A percentile compares a stretch with the other conserved stretches of the same genome.
These are phyloP conservation scores for Smithornis capensis DNA, from an alignment of 2,113 vertebrate genomes.

Conservation along the genomic window DNA sequence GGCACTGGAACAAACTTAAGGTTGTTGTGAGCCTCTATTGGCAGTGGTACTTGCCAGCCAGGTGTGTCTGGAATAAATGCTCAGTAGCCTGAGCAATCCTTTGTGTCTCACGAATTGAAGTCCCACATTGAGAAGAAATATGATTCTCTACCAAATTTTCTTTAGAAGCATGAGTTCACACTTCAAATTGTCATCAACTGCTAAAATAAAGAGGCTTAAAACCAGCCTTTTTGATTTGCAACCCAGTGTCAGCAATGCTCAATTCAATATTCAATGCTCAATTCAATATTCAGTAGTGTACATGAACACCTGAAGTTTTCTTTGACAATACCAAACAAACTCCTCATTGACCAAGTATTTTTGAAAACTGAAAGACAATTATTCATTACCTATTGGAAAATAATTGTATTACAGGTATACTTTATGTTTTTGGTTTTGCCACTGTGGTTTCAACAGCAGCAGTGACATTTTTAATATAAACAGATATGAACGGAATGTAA, in stretches of 20 bases:
- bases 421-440: background rate
- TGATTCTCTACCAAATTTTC: background rate
- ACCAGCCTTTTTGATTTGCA: background rate
- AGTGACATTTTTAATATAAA: background rate
- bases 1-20: background rate
- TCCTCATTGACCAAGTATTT: background rate
- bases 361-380: background rate
- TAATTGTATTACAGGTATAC: background rate
- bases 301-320: background rate
- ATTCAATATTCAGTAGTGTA: background rate
- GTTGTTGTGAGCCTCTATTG: accelerated
- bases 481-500: background rate
- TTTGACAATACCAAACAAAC: background rate
- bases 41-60: background rate
- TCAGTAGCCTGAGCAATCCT: background rate
- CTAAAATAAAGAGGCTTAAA: background rate
- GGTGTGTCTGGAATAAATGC: background rate
- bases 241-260: background rate
- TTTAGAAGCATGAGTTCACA: background rate
- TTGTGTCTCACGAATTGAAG: background rate
- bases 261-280: no score
- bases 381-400: conserved; percentile 18
- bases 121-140: background rate
- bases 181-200: background rate
- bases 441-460: background rate